Percentiles rank a stretch among this genome's conserved stretches.
Evolutionary conservation across 2,888 invertebrate species (phyloP).

Genomic region (Mythimna ferrago): DNA sequence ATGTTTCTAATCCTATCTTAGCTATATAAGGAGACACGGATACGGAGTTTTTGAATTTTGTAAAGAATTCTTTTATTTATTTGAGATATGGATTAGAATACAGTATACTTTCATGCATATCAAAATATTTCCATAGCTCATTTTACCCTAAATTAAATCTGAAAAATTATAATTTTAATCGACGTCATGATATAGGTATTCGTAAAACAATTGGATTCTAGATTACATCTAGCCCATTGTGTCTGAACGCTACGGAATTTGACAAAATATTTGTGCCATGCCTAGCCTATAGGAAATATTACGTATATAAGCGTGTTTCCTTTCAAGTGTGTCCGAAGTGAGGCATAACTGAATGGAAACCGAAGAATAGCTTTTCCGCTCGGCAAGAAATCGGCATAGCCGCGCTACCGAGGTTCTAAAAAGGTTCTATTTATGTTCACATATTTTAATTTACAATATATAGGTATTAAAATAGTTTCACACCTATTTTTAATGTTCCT

Average conservation of each 20-base stretch:
- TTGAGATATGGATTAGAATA: no score
- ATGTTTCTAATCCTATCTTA: no score
- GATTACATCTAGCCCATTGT: neutral
- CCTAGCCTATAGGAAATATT: neutral
- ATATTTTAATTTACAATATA: neutral
- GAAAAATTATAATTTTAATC: neutral
- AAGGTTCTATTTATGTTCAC: neutral
- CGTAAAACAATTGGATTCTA: neutral
- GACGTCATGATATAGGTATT: neutral
- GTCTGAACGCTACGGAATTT: neutral
- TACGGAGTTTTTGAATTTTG: no score
- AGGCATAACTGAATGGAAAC: slow-evolving; percentile 30
- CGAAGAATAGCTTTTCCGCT: slow-evolving; percentile 25
- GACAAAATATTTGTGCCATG: neutral
- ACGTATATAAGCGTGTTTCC: slow-evolving; percentile 11
- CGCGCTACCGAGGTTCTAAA: neutral
- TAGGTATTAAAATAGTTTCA: neutral
- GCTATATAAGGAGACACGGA: no score
- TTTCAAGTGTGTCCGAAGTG: slow-evolving; percentile 14
- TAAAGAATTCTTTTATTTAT: no score
- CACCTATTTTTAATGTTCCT: no score
- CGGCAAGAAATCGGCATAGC: slow-evolving; percentile 22
- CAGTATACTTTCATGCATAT: no score
- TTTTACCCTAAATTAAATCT: neutral
- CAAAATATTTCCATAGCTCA: no score